Evolutionary conservation across 64 coral and sea anemone species (phyloP).

Genomic region (Acropora tenuis): DNA sequence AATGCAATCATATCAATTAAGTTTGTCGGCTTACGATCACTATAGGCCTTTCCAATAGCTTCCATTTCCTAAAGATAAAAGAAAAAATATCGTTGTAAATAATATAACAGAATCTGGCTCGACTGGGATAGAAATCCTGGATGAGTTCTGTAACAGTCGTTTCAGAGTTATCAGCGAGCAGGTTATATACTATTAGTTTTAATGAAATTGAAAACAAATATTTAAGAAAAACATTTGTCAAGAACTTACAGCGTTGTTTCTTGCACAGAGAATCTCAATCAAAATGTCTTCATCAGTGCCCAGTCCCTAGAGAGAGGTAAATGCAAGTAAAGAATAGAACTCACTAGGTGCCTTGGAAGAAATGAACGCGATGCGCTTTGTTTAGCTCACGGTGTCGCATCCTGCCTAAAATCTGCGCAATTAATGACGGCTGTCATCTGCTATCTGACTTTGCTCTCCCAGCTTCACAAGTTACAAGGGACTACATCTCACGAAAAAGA

Average conservation of each 20-base stretch:
- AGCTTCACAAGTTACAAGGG: background rate
- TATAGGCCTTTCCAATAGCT: conserved; percentile 55
- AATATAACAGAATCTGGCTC: background rate
- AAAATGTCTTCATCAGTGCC: conserved; percentile 80
- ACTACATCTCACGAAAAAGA: background rate
- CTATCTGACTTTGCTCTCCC: no score
- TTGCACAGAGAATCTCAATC: conserved; percentile 80
- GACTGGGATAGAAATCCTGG: background rate
- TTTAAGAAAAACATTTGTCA: no score
- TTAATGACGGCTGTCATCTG: background rate
- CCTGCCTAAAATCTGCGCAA: no score
- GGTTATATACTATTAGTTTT: no score
- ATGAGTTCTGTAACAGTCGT: no score
- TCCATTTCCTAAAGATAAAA: conserved; percentile 54
- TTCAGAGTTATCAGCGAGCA: no score
- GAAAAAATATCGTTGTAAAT: background rate
- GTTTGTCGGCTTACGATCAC: conserved; percentile 24
- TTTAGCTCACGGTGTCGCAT: no score
- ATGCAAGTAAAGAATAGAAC: background rate
- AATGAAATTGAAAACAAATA: no score
- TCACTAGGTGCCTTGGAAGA: background rate
- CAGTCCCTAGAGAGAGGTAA: conserved; percentile 33
- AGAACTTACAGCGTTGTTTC: conserved; percentile 69
- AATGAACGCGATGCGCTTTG: background rate
- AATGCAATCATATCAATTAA: background rate